Conservation (phyloP, 2,888 invertebrate genomes). For the Drosophila neutralis region DNA sequence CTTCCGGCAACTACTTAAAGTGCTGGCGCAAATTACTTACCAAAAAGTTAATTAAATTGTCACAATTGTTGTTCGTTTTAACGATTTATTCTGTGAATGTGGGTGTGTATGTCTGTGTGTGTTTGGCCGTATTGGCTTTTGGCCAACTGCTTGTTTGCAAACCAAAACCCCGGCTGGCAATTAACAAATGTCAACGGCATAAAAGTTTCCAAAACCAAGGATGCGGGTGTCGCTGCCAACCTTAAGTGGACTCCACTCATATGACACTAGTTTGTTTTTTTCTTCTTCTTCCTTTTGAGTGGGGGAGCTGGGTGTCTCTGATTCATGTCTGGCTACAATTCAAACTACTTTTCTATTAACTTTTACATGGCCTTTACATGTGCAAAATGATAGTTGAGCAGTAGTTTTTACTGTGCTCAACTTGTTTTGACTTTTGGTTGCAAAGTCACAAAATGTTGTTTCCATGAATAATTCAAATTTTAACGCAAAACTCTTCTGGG, state of each 20-base stretch:
- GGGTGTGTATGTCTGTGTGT: neutral
- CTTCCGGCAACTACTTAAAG: slow-evolving; percentile 52
- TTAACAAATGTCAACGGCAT: slow-evolving; percentile 73
- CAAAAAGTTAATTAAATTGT: slow-evolving; percentile 78
- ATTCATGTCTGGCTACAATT: slow-evolving; percentile 16
- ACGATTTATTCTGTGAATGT: slow-evolving; percentile 9
- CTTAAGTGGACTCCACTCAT: slow-evolving; percentile 23
- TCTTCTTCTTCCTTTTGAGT: neutral
- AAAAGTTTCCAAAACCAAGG: slow-evolving; percentile 23
- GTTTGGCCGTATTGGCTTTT: slow-evolving; percentile 68
- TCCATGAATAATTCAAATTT: neutral
- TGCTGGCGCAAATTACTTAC: slow-evolving; percentile 52
- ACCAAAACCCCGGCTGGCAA: slow-evolving; percentile 54
- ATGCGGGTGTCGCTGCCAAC: slow-evolving; percentile 6
- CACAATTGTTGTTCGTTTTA: slow-evolving; percentile 50
- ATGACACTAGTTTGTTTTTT: slow-evolving; percentile 28
- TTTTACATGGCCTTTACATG: slow-evolving; percentile 25
- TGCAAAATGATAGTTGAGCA: neutral
- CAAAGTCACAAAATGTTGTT: neutral
- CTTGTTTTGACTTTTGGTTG: neutral
- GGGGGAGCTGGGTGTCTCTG: neutral
- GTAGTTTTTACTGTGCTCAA: neutral
- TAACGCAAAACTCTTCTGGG: neutral
- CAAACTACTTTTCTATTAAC: slow-evolving; percentile 17
- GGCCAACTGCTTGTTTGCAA: slow-evolving; percentile 75